Evolutionary conservation across 2,888 invertebrate species (phyloP), one percentile per base, ranked within the genome.

Genomic region (Erebia epiphron): DNA sequence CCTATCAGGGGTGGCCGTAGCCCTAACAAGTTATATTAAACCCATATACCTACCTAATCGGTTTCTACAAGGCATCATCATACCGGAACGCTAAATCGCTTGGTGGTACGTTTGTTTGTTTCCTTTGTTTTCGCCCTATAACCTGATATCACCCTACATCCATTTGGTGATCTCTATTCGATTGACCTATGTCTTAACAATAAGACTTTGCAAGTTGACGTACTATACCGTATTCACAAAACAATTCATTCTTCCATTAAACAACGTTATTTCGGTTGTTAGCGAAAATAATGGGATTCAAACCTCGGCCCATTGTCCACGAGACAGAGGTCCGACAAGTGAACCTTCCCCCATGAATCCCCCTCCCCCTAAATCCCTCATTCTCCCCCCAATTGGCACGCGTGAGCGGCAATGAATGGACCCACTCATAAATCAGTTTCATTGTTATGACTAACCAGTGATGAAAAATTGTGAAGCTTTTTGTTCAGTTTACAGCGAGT

Each of bases 321-420:
- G 50, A 75, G 79, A 79, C 73, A 76, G 75, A 70, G 69, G 66
- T 70, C 71, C 68, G 75, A 76, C 67, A 60, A 26, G 49, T 66
- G 61, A 66, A 66, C 56, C 35, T 54, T 67, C 26, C 61, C 26
- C 50, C 16, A n/a, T 35, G 35, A 35, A 35, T 35, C 50, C 58
- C 52, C 43, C 52, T 3, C 10, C 52, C 52, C 13, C 21, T 35
- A 35, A 35, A 35, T 52, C 35, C 35, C 57, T 35, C 16, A 57
- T 10, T 16, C 62, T 41, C 63, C 41, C 67, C 26, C 13, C 58
- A 50, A n/a, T 41, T 13, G 69, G 35, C 69, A 72, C 66, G 68
- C 71, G 69, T 69, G 69, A 72, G 56, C 52, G 66, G 50, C 62
- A 62, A 67, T 72, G 66, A 69, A 72, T 68, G 68, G 61, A 50